phyloP scores from a whole-genome alignment of 2,888 invertebrate species.

The Camptogramma bilineatum region DNA sequence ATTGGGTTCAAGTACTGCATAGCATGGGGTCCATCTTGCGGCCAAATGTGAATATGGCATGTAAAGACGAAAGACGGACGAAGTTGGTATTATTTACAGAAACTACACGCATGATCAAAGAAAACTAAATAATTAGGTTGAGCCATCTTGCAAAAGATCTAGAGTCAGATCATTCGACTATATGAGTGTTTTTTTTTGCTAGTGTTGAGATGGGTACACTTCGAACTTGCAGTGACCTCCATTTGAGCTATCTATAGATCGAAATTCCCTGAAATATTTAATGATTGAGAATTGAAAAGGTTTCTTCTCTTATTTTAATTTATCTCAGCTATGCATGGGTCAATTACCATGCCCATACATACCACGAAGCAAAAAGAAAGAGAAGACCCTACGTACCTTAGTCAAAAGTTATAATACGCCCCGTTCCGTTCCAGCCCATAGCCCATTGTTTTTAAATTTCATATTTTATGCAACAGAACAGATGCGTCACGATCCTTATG shows the following conservation, averaged over 20 bases:
- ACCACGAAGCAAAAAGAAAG: constrained; percentile 9
- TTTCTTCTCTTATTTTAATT: background rate
- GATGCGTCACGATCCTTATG: constrained; percentile 78
- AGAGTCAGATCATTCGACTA: no score
- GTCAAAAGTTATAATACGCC: constrained; percentile 42
- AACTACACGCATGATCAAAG: no score
- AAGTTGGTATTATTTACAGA: no score
- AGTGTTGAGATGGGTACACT: no score
- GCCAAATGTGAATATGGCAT: constrained; percentile 13
- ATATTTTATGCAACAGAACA: constrained; percentile 78
- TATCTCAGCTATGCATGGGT: background rate
- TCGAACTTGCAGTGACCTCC: no score
- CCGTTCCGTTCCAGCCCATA: constrained; percentile 46
- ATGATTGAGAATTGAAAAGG: background rate
- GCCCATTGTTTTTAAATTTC: constrained; percentile 69
- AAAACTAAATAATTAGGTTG: no score
- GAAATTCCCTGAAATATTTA: background rate
- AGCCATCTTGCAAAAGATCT: no score
- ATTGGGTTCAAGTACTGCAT: constrained; percentile 30
- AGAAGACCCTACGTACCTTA: constrained; percentile 27
- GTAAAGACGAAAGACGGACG: no score
- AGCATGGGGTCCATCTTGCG: constrained; percentile 16
- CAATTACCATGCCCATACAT: constrained; percentile 4
- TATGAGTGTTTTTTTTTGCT: no score
- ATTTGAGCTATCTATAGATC: background rate